Evolutionary conservation across 2,113 vertebrate species (phyloP), one percentile per base, ranked within the genome.

Genomic region (Centropus bengalensis): DNA sequence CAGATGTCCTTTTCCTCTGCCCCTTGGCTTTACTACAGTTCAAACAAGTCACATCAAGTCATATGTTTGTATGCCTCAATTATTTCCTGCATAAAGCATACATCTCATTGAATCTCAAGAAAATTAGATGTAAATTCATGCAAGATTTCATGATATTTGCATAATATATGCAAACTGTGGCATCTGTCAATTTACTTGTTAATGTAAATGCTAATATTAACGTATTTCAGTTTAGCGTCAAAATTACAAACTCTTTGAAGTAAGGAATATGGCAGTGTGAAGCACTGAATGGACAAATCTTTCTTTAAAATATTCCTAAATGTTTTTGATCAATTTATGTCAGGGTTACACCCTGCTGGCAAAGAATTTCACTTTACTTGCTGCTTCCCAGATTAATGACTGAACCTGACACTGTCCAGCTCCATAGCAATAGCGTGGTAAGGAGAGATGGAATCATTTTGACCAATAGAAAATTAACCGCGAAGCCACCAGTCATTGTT

Each of bases 151-250:
- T 73, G 70, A 68, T 78, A 96, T 97, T 96, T 97, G 36, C 85
- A 97, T 97, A 97, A 96, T 94, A 70, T 82, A 89, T 89, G 81
- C 95, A 96, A 96, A 94, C 66, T 92, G 70, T 96, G 95, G 89
- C 91, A 95, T 97, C 78, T 95, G 93, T 92, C 97, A 97, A 94
- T 97, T 97, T 96, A 78, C 51, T 96, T 94, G 67, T 91, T 94
- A 95, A 96, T 95, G 85, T 87, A 96, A 97, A 96, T 69, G 94
- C 79, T 95, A 96, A 96, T 95, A 95, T 95, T 93, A 93, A 93
- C 0, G 12, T 79, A 77, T 89, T 96, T 95, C 75, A 88, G 73
- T 80, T 88, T 91, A 96, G 66, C 77, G 81, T 85, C 80, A 89
- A 88, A 96, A 95, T 47, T 5, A 6, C 73, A 87, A 94, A 82